phyloP scores from a whole-genome alignment of 2,113 vertebrate species.

The Galbula dea region DNA sequence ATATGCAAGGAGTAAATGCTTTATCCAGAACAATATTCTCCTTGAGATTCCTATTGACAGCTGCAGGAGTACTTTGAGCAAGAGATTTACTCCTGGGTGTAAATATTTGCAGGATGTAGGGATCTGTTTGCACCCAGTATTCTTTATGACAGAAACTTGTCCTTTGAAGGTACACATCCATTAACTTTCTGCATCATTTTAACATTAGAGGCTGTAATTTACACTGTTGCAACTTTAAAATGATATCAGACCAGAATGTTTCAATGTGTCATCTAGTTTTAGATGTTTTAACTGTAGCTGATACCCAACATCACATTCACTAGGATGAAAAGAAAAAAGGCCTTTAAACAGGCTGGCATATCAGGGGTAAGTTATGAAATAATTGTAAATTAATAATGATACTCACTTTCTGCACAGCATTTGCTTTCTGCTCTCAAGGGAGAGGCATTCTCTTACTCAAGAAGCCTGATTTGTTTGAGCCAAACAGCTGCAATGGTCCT shows the following conservation, averaged over 20 bases:
- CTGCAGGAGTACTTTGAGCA: not conserved
- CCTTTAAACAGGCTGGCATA: conserved; percentile 16
- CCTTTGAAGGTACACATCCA: not conserved
- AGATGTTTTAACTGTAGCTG: not conserved
- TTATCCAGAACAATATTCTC: not conserved
- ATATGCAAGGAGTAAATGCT: not conserved
- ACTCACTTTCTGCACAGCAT: conserved; percentile 49
- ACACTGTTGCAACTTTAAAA: not conserved
- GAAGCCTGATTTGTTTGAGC: not conserved
- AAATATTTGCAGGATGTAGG: not conserved
- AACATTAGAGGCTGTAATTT: not conserved
- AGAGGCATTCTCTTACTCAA: conserved; percentile 14
- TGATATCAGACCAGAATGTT: not conserved
- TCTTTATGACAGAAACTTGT: not conserved
- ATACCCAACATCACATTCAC: not conserved
- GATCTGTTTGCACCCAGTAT: not conserved
- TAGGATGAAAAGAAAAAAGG: not conserved
- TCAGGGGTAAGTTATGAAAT: not conserved
- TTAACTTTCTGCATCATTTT: not conserved
- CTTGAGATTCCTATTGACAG: not conserved
- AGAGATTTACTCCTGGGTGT: not conserved
- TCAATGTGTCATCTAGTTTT: not conserved
- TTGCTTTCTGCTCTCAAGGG: conserved; percentile 32
- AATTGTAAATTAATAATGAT: conserved; percentile 59
- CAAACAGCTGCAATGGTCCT: not conserved